phyloP scores from a whole-genome alignment of 2,797 vertebrate species.

The Lepilemur septentrionalis region DNA sequence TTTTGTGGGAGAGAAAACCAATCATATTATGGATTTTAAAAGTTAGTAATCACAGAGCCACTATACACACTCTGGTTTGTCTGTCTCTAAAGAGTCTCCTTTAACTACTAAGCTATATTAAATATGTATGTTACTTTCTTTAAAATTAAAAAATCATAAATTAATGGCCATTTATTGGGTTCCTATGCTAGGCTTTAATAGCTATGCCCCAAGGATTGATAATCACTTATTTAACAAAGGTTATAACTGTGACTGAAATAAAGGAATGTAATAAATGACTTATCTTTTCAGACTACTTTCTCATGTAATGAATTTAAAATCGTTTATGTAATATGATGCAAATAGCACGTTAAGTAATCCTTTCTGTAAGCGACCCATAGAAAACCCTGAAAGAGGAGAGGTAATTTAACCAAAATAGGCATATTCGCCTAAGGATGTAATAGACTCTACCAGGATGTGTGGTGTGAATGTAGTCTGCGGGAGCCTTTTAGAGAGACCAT shows the following conservation, averaged over 20 bases:
- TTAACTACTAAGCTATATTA: not conserved
- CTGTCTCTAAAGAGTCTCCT: not conserved
- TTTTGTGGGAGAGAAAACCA: not conserved
- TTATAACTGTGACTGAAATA: not conserved
- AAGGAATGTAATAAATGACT: not conserved
- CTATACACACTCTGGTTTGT: not conserved
- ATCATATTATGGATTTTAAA: not conserved
- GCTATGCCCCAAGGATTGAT: not conserved
- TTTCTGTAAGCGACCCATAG: not conserved
- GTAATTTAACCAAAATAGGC: not conserved
- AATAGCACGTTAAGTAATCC: not conserved
- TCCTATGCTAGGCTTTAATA: not conserved
- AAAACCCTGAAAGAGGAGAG: not conserved
- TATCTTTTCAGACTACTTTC: not conserved
- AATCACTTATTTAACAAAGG: not conserved
- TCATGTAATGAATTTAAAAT: not conserved
- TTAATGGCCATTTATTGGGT: not conserved
- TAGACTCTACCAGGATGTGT: too few relatives aligned
- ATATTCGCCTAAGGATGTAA: not conserved
- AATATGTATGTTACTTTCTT: not conserved
- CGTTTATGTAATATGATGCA: not conserved
- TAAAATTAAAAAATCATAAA: not conserved
- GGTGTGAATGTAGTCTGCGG: rapidly evolving
- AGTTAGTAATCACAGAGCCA: not conserved
- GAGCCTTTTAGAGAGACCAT: too few relatives aligned